Conservation (phyloP, 1,140 invertebrate genomes). For the Drosophila parabipectinata region DNA sequence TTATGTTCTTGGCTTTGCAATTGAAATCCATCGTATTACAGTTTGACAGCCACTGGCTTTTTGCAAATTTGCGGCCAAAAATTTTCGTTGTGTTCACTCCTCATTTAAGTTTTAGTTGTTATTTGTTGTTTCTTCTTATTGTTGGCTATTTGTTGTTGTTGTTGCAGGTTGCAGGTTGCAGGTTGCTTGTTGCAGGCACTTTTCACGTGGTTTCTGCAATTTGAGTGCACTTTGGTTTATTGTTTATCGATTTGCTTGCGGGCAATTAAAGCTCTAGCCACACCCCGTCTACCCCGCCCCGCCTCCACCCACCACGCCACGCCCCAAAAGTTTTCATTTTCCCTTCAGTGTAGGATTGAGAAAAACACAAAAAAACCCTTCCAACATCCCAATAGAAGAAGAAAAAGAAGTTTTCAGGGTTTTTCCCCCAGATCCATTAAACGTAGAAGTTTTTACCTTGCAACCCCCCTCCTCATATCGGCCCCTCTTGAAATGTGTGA, state of each 20-base stretch:
- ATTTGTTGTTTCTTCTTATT: not conserved
- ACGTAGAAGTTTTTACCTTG: conserved; percentile 17
- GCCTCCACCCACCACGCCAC: not conserved
- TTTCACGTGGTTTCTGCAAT: conserved; percentile 52
- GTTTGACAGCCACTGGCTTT: conserved; percentile 1
- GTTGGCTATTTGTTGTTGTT: conserved; percentile 8
- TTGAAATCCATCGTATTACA: conserved; percentile 21
- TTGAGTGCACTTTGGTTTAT: conserved; percentile 58
- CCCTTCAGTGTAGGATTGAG: not conserved
- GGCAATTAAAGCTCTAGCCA: conserved; percentile 45
- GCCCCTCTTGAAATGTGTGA: conserved; percentile 39
- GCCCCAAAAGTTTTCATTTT: conserved; percentile 4
- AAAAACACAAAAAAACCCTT: not conserved
- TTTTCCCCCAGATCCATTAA: conserved; percentile 34
- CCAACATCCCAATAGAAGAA: not conserved
- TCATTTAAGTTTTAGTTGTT: not conserved
- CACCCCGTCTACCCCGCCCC: not conserved
- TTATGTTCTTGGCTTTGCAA: not conserved
- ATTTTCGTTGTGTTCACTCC: conserved; percentile 6
- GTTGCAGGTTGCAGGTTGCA: conserved; percentile 17
- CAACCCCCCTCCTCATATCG: not conserved
- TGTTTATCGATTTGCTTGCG: conserved; percentile 65
- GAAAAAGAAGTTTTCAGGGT: conserved; percentile 20
- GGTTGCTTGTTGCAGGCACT: conserved; percentile 29
- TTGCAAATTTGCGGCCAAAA: conserved; percentile 7